These are phyloP conservation scores for Paramacrobiotus metropolitanus DNA, from an alignment of 1,140 invertebrate genomes.

Conservation along the genomic window DNA sequence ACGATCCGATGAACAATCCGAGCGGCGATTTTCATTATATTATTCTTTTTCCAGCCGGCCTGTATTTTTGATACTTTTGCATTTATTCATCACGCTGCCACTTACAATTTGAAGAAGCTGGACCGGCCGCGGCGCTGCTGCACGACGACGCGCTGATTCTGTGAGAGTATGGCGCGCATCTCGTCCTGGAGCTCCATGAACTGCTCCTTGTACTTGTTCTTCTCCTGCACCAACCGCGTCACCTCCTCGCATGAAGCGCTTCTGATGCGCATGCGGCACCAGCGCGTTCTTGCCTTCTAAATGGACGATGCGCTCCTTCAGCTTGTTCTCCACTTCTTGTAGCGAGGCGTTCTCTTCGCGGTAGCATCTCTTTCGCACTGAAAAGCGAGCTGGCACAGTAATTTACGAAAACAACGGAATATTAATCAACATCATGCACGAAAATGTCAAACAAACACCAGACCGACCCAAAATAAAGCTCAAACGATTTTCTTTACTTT, in stretches of 20 bases:
- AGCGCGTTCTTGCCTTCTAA: constrained; percentile 88
- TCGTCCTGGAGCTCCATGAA: constrained; percentile 98
- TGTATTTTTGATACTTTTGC: too few relatives aligned
- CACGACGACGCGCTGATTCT: neutral
- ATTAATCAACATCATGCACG: too few relatives aligned
- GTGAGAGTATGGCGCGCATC: neutral
- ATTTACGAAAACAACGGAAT: too few relatives aligned
- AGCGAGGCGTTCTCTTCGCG: constrained; percentile 69
- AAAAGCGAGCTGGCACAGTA: constrained; percentile 11
- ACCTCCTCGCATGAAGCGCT: constrained; percentile 90
- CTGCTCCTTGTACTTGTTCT: constrained; percentile 85
- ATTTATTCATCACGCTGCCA: too few relatives aligned
- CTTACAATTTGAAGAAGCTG: constrained; percentile 19
- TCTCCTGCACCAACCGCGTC: constrained; percentile 92
- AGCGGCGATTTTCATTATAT: too few relatives aligned
- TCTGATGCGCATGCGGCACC: constrained; percentile 83
- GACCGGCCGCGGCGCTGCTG: constrained; percentile 8
- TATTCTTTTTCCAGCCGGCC: neutral
- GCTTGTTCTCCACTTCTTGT: constrained; percentile 50
- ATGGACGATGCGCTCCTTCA: constrained; percentile 49
- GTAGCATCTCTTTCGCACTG: constrained; percentile 83
- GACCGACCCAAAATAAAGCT: too few relatives aligned
- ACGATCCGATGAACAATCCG: too few relatives aligned
- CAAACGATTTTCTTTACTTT: too few relatives aligned
- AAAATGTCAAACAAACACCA: too few relatives aligned